Conservation (phyloP, 2,888 invertebrate genomes). For the Carabus problematicus region DNA sequence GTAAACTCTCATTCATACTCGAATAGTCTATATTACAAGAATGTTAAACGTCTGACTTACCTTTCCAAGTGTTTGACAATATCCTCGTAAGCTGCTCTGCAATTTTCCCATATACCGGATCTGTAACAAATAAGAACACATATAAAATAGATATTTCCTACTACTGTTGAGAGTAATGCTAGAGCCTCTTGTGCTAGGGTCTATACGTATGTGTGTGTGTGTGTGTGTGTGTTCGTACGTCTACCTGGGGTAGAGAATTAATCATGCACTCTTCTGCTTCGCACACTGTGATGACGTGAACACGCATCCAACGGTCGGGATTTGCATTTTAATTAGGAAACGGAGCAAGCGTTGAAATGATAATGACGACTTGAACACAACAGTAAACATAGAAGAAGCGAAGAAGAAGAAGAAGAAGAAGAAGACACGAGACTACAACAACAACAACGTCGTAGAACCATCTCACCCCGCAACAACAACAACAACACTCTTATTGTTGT, state of each 20-base stretch:
- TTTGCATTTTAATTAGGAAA: slow-evolving; percentile 67
- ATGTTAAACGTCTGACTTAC: too few species aligned
- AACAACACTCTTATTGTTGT: too few species aligned
- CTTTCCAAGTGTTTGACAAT: slow-evolving; percentile 95
- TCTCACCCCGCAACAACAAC: too few species aligned
- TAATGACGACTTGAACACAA: slow-evolving; percentile 64
- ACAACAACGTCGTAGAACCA: too few species aligned
- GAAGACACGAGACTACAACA: too few species aligned
- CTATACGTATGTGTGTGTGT: not conserved
- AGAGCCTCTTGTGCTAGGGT: not conserved
- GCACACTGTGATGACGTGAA: slow-evolving; percentile 57
- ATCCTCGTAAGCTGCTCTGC: slow-evolving; percentile 93
- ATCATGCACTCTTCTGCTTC: slow-evolving; percentile 57
- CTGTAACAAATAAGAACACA: slow-evolving; percentile 62
- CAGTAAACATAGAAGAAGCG: too few species aligned
- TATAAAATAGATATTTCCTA: slow-evolving; percentile 1
- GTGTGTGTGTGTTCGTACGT: slow-evolving; percentile 31
- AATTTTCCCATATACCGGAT: slow-evolving; percentile 94
- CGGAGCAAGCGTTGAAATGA: slow-evolving; percentile 68
- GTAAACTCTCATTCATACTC: too few species aligned
- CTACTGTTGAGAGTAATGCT: too few species aligned
- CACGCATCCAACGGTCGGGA: slow-evolving; percentile 62
- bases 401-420: too few species aligned
- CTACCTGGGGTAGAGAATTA: slow-evolving; percentile 60
- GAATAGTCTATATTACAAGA: too few species aligned